These are phyloP conservation scores for Anoplolepis gracilipes DNA, from an alignment of 1,140 invertebrate species.

Conservation along the genomic window DNA sequence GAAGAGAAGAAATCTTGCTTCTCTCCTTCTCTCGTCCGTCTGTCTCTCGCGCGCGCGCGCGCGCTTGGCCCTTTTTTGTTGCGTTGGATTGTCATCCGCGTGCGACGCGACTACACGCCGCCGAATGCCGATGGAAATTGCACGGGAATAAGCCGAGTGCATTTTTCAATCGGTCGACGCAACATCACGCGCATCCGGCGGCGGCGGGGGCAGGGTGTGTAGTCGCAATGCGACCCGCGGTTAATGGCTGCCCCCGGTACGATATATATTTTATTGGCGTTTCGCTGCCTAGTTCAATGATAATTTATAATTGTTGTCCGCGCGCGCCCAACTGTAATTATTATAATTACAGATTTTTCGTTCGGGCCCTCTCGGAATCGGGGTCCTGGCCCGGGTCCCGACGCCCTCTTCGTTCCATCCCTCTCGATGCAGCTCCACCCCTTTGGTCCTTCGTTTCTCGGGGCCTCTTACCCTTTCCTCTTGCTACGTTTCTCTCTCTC, in stretches of 20 bases:
- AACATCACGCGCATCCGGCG: slow-evolving; percentile 26
- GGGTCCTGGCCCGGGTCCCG: slow-evolving; percentile 76
- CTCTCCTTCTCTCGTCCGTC: slow-evolving; percentile 10
- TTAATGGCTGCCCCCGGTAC: slow-evolving; percentile 61
- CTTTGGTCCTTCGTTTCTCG: slow-evolving; percentile 75
- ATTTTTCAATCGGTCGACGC: slow-evolving; percentile 70
- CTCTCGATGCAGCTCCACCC: slow-evolving; percentile 70
- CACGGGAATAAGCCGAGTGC: slow-evolving; percentile 67
- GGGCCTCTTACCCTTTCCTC: slow-evolving; percentile 70
- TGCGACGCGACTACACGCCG: slow-evolving; percentile 52
- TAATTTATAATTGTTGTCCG: slow-evolving; percentile 83
- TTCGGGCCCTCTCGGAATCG: slow-evolving; percentile 71
- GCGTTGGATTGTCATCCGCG: slow-evolving; percentile 68
- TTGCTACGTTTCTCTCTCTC: slow-evolving; percentile 11
- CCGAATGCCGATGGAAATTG: slow-evolving; percentile 72
- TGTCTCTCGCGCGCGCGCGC: slow-evolving; percentile 25
- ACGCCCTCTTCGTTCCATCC: slow-evolving; percentile 71
- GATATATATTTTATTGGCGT: slow-evolving; percentile 77
- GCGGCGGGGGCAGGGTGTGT: too few relatives aligned
- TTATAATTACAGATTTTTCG: slow-evolving; percentile 83
- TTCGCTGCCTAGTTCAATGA: slow-evolving; percentile 82
- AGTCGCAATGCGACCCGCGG: slow-evolving; percentile 45
- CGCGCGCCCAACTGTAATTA: slow-evolving; percentile 78
- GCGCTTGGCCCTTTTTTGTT: slow-evolving; percentile 64
- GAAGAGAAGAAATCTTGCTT: slow-evolving; percentile 45